phyloP scores from a whole-genome alignment of 2,888 invertebrate species.

The Campoletis raptor region DNA sequence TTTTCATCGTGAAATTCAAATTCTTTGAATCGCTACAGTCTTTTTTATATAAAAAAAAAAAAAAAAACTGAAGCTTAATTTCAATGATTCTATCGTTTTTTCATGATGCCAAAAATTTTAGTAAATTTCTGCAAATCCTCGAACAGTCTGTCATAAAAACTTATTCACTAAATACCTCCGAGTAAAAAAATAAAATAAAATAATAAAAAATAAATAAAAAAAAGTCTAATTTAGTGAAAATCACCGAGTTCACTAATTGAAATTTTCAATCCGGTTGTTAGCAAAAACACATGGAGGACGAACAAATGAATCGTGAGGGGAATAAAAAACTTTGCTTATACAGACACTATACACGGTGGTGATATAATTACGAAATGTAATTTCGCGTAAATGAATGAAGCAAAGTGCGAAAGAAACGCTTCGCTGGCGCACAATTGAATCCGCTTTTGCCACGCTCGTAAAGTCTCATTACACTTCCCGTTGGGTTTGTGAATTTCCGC shows the following conservation, averaged over 20 bases:
- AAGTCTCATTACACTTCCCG: slow-evolving; percentile 68
- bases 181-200: background rate
- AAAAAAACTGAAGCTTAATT: too few species aligned
- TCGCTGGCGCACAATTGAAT: slow-evolving; percentile 55
- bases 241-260: background rate
- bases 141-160: too few species aligned
- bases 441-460: slow-evolving; percentile 60
- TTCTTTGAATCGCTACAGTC: too few species aligned
- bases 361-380: slow-evolving; percentile 42
- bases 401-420: slow-evolving; percentile 52
- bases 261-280: background rate
- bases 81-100: too few species aligned
- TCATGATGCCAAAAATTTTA: too few species aligned
- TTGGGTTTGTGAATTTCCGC: slow-evolving; percentile 64
- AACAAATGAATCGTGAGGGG: slow-evolving; percentile 28
- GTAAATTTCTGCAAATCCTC: too few species aligned
- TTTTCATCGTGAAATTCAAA: too few species aligned
- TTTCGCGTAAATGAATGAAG: slow-evolving; percentile 63
- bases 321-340: background rate
- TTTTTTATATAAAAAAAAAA: too few species aligned
- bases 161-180: background rate
- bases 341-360: background rate
- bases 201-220: background rate
- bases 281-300: background rate
- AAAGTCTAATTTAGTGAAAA: background rate